Base-by-base conservation (phyloP, 2,888 invertebrate species). In the Macaria liturata region DNA sequence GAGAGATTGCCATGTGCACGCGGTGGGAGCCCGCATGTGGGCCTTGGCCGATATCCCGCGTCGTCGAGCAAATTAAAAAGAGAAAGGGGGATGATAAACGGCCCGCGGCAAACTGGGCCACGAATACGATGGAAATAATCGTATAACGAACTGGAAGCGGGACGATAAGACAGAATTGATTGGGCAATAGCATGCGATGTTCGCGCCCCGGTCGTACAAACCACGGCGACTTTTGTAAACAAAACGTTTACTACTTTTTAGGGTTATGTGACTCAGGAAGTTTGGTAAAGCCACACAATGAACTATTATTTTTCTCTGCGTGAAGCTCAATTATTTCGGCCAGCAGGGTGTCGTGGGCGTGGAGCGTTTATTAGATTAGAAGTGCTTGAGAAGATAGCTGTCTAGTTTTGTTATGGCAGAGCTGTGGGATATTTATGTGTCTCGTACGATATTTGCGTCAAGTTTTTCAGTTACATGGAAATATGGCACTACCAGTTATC, bases 1-100 rank as follows among this genome's bases (percentile, higher is more conserved):
- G 7, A 6, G 46, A 44, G 31, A 42, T 3, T 55, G 55, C 55
- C 59, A 60, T 56, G 46, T 59, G 52, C 46, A 42, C 55, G 59
- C 52, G 49, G 46, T 46, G 75, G 70, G 72, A 70, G 74, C 73
- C 69, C 73, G 71, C 70, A 65, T 64, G 55, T 42, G 58, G 59
- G 61, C 68, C 68, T 68, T 75, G 79, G 76, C 77, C 78, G 70
- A 75, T 72, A 71, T 78, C 59, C 54, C 63, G 70, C 72, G 74
- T 75, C 69, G 67, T 62, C 55, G 66, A 61, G 59, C 65, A 66
- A 68, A 72, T 74, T 42, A 42, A 48, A 55, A 59, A 65, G 68
- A 66, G 61, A 68, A 71, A 72, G 72, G 72, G 73, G 76, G 61
- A 66, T 74, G 66, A 67, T 65, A 56, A 60, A 64, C 60, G 50